Evolutionary conservation across 2,113 vertebrate species (phyloP), one percentile per base, ranked within the genome.

Genomic region (Martes martes): DNA sequence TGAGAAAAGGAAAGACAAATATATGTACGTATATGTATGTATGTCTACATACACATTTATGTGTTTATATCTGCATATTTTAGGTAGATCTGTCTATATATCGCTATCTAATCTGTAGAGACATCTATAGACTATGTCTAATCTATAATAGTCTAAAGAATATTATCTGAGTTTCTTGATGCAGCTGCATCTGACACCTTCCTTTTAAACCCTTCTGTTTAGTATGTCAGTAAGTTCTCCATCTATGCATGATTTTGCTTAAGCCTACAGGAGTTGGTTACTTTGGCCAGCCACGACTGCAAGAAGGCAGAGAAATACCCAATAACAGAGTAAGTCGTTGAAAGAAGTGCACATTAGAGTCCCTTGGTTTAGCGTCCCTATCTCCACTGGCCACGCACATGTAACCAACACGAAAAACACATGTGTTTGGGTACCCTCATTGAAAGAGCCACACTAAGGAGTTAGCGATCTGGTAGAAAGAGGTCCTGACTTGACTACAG

Each of bases 401-500:
- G n/a, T 16, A 85, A 87, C 10, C 2, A 18, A 36, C 11, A 3
- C 0, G 1, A 71, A 80, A 74, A 52, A 33, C 10, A 24, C 21
- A 23, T 59, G 11, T 63, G 26, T 91, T 78, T 33, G 50, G 36
- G 19, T 7, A 33, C 65, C 39, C 13, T 10, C 4, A 7, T 47
- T 31, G 15, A 42, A 80, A 59, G 1, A 47, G 1, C 19, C 33
- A 65, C 39, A 10, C 9, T 45, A 18, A 92, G 28, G n/a, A 67
- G 47, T 50, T n/a, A 1, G 36, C 0, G 1, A 39, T 11, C 21
- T 47, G 33, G 33, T 0, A 78, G 33, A 4, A 11, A 33, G 45
- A 33, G 26, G 7, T 59, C 18, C 28, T 39, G 74, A 45, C 19
- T 55, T 76, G 45, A 19, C 18, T 21, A 11, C 0, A 71, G 73